Evolutionary conservation across 2,113 vertebrate genomes (phyloP), one percentile per base, ranked within the genome.

Genomic region (Pteropus alecto): DNA sequence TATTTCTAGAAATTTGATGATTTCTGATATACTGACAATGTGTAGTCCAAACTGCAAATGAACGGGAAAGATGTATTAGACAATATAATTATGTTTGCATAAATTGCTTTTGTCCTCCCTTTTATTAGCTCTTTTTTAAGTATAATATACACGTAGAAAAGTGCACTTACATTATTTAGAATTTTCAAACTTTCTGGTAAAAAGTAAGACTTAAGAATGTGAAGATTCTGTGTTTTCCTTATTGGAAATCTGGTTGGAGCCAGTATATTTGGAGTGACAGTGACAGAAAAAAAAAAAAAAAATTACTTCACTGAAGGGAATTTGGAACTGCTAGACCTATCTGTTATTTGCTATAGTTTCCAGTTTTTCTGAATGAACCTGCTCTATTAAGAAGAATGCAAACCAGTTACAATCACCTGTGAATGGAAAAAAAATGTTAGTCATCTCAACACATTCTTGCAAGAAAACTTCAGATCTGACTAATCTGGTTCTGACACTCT

Each of bases 321-420:
- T 84, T 24, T 70, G 56, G 63, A 93, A 73, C 67, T n/a, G 2
- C 19, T 35, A 92, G 81, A n/a, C 65, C 68, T 90, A 38, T 96
- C 78, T 58, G 21, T 67, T 91, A n/a, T 30, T 87, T 73, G 77
- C 38, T 41, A 33, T 71, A 90, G 76, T 61, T 76, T 61, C 81
- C 78, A 94, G 58, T 93, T 96, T 97, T 96, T 95, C 95, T 97
- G 93, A 98, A 97, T 88, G 96, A 98, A 95, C 82, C 48, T 74
- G 35, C 94, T 96, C 48, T 92, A 61, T 85, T 87, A 93, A 83
- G 89, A 94, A 67, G 94, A 95, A 94, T n/a, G 41, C 60, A 68
- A 87, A 81, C 54, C 14, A 94, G 58, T 54, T 94, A 96, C 76
- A 77, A 51, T 97, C 87, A 97, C 97, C 95, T 96, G 89, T 95